Percentiles rank a stretch among this genome's conserved stretches.
phyloP scores from a whole-genome alignment of 2,888 invertebrate species.

The Andrena minutula region DNA sequence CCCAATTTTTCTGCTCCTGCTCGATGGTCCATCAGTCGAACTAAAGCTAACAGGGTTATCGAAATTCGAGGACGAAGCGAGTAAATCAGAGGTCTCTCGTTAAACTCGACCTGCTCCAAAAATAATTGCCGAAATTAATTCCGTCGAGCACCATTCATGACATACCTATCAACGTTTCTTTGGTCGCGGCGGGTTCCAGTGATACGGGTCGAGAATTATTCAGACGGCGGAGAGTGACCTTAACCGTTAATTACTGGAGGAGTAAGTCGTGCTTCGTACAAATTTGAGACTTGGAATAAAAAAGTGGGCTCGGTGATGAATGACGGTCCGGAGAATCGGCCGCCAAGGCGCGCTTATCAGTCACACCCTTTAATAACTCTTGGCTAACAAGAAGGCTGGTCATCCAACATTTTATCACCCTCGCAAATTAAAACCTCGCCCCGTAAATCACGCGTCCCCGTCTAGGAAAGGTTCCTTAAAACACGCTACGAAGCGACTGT shows the following conservation, averaged over 20 bases:
- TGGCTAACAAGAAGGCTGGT: background rate
- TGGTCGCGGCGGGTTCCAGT: no score
- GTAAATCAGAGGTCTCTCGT: background rate
- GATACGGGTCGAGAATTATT: no score
- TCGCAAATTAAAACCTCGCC: background rate
- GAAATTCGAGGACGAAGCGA: background rate
- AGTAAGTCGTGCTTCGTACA: no score
- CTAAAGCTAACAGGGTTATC: slow-evolving; percentile 1
- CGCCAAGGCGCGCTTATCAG: background rate
- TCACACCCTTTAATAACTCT: background rate
- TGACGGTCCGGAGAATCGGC: background rate
- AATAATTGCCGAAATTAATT: no score
- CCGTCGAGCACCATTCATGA: no score
- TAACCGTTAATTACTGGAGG: no score
- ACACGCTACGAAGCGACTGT: background rate
- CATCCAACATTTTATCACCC: slow-evolving; percentile 1
- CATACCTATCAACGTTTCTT: no score
- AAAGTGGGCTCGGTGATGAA: background rate
- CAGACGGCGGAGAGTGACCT: no score
- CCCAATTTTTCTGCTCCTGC: background rate
- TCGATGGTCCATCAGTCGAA: background rate
- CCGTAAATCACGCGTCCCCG: background rate
- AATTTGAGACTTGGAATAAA: no score
- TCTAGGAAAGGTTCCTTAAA: slow-evolving; percentile 10
- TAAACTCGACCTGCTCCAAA: background rate